These are phyloP conservation scores for Erebia epiphron DNA, from an alignment of 2,888 invertebrate species.

Conservation along the genomic window DNA sequence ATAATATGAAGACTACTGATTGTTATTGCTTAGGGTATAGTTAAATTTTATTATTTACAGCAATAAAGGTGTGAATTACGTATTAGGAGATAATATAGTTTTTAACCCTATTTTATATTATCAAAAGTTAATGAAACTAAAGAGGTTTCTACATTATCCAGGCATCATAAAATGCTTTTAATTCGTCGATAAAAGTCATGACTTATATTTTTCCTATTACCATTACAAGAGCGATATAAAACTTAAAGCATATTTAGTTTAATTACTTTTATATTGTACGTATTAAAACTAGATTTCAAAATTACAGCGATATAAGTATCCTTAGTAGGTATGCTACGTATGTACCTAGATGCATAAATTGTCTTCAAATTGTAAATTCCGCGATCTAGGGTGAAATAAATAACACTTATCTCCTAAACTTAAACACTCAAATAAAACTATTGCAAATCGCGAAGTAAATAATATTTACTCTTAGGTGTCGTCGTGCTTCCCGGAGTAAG, in stretches of 20 bases:
- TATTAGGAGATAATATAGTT: too few relatives aligned
- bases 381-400: too few relatives aligned
- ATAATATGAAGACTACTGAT: not conserved
- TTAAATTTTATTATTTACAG: too few relatives aligned
- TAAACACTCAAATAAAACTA: not conserved
- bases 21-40: too few relatives aligned
- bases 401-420: too few relatives aligned
- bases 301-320: conserved; percentile 5
- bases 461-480: not conserved
- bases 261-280: conserved; percentile 7
- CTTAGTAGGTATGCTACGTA: too few relatives aligned
- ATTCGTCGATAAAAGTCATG: conserved; percentile 36
- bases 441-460: too few relatives aligned
- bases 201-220: conserved; percentile 23
- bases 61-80: too few relatives aligned
- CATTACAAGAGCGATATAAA: conserved; percentile 28
- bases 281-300: conserved; percentile 2
- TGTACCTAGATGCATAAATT: too few relatives aligned
- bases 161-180: conserved; percentile 35
- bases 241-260: conserved; percentile 33
- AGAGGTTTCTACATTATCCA: conserved; percentile 32
- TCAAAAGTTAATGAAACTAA: conserved; percentile 31
- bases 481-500: not conserved
- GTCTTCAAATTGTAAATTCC: too few relatives aligned
- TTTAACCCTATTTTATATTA: conserved; percentile 13